Base-by-base conservation (phyloP, 2,797 vertebrate species). In the Helicolenus hilgendorfi region DNA sequence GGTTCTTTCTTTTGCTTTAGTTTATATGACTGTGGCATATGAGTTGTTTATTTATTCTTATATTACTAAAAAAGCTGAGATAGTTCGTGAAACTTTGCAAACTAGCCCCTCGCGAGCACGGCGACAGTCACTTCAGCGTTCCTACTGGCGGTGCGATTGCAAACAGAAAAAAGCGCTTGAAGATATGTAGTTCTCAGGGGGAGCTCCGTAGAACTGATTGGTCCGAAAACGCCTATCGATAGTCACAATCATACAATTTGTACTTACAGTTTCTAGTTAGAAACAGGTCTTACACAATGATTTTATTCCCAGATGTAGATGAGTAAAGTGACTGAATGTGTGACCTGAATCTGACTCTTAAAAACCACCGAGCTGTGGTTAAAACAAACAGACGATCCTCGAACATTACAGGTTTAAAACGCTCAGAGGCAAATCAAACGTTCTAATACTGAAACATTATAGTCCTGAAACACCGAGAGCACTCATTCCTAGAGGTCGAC, bases 381-480 rank as follows among this genome's bases (percentile, higher is more conserved):
- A 13, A 82, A 87, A 71, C 64, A 84, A 74, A 83, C 53, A 4
- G 26, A 68, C n/a, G 38, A 55, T 86, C 85, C 67, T 62, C 49
- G 45, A 81, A 84, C 82, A 77, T 88, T 80, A 70, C 62, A 76
- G 65, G 75, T 91, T 88, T 88, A 86, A 81, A 90, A 83, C 9
- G 9, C 73, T 89, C 73, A 64, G 36, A 72, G 83, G 77, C 72
- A 65, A 53, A 36, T 70, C 76, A 88, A 55, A 89, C 63, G 70
- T 83, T 82, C 5, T 8, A 71, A 83, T 59, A 20, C 77, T 75
- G 82, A 93, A 93, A 90, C 79, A 22, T 56, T 67, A 79, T 71
- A 80, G 79, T 59, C 72, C 84, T 84, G 85, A 94, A 93, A 85
- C 86, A 85, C 85, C 11, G 27, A 68, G 79, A 68, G 79, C 38